Conservation (phyloP, 2,113 vertebrate genomes). For the Callipepla californica region DNA sequence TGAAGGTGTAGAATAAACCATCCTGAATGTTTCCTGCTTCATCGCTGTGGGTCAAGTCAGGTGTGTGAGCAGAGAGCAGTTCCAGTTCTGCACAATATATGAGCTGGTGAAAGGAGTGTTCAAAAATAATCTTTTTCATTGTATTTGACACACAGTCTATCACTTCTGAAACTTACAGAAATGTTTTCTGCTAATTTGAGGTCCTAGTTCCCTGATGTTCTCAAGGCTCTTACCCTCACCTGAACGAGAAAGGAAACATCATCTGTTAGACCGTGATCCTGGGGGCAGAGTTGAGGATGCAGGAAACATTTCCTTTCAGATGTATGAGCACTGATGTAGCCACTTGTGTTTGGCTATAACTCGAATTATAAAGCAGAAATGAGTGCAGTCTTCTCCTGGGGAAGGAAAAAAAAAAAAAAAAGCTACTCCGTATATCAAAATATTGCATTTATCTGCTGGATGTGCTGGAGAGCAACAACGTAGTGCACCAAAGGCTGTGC, state of each 20-base stretch:
- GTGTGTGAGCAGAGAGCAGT: not conserved
- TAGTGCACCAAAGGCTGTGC: too few species aligned
- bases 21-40: not conserved
- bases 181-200: not conserved
- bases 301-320: not conserved
- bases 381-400: not conserved
- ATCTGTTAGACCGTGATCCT: rapidly evolving
- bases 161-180: not conserved
- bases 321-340: rapidly evolving
- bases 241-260: not conserved
- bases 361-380: not conserved
- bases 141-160: not conserved
- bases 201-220: not conserved
- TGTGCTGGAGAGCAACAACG: not conserved
- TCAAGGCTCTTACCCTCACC: not conserved
- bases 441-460: rapidly evolving
- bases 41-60: rapidly evolving
- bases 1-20: not conserved
- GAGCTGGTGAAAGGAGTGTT: not conserved
- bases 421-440: not conserved
- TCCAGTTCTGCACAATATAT: not conserved
- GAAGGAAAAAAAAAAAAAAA: not conserved
- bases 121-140: not conserved
- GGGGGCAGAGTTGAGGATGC: rapidly evolving
- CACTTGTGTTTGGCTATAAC: not conserved